Conservation (phyloP, 2,113 vertebrate species). For the Melanerpes aurifrons region DNA sequence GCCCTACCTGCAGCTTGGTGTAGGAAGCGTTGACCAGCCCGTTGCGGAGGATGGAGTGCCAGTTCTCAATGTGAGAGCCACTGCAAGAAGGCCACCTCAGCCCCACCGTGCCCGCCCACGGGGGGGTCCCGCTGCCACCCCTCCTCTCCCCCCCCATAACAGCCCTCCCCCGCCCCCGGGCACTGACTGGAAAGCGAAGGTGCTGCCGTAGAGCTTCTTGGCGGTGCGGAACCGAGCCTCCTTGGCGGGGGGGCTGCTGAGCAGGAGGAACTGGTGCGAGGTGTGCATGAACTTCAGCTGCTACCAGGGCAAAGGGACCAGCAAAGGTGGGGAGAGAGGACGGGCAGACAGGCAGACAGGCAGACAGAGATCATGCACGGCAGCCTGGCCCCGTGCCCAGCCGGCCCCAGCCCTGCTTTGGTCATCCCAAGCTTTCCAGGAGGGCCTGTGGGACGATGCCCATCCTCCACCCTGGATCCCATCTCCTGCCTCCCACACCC, state of each 20-base stretch:
- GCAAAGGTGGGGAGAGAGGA: slow-evolving; percentile 43
- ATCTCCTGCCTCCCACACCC: no score
- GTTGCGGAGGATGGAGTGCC: slow-evolving; percentile 99
- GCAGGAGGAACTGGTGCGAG: slow-evolving; percentile 98
- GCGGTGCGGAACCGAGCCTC: slow-evolving; percentile 98
- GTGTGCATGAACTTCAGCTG: slow-evolving; percentile 99
- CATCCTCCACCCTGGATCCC: no score
- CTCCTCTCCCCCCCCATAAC: no score
- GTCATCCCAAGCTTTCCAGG: fast-evolving
- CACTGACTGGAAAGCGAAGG: slow-evolving; percentile 98
- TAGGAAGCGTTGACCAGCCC: slow-evolving; percentile 99
- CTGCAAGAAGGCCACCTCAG: slow-evolving; percentile 64
- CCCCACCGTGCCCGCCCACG: fast-evolving
- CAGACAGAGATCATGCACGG: slow-evolving; percentile 68
- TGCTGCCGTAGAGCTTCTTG: slow-evolving; percentile 99
- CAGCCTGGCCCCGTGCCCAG: fast-evolving
- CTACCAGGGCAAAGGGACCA: slow-evolving; percentile 77
- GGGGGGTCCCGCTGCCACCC: fast-evolving
- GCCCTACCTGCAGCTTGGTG: slow-evolving; percentile 96
- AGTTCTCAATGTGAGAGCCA: slow-evolving; percentile 99
- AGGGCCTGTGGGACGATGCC: neutral
- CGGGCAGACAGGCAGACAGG: slow-evolving; percentile 16
- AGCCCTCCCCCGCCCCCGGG: fast-evolving
- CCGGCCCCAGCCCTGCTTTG: neutral
- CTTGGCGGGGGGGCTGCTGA: slow-evolving; percentile 98